phyloP scores from a whole-genome alignment of 1,140 invertebrate species.

The Drosophila arizonae region DNA sequence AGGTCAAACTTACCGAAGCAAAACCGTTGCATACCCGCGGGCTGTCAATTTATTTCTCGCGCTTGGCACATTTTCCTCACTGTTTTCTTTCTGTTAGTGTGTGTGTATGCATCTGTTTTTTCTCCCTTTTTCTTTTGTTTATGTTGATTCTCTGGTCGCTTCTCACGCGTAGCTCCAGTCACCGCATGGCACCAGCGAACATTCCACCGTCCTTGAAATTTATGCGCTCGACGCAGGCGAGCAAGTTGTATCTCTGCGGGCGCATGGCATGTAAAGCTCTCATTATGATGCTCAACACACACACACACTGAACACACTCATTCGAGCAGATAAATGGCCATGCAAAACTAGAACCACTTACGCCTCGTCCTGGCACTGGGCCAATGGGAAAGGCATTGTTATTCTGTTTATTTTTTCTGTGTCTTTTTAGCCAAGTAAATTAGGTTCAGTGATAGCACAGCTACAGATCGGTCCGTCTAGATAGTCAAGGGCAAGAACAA shows the following conservation, averaged over 20 bases:
- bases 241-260: conserved; percentile 42
- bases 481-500: conserved; percentile 24
- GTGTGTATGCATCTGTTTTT: no score
- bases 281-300: conserved; percentile 62
- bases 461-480: conserved; percentile 64
- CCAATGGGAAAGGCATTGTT: conserved; percentile 70
- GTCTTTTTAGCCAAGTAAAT: conserved; percentile 60
- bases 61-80: conserved; percentile 63
- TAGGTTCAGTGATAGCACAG: conserved; percentile 58
- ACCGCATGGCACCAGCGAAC: conserved; percentile 36
- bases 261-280: conserved; percentile 76
- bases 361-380: conserved; percentile 63
- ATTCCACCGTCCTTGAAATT: conserved; percentile 68
- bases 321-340: conserved; percentile 58
- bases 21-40: conserved; percentile 66
- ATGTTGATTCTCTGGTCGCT: conserved; percentile 36
- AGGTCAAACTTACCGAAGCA: conserved; percentile 61
- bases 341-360: conserved; percentile 56
- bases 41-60: conserved; percentile 76
- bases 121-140: conserved; percentile 18
- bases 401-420: neutral
- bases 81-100: neutral
- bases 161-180: conserved; percentile 37
- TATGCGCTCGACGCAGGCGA: conserved; percentile 75
- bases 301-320: conserved; percentile 29